A percentile compares a stretch with the other conserved stretches of the same genome.
phyloP scores from a whole-genome alignment of 2,888 invertebrate genomes.

The Oxyscelio sp. region DNA sequence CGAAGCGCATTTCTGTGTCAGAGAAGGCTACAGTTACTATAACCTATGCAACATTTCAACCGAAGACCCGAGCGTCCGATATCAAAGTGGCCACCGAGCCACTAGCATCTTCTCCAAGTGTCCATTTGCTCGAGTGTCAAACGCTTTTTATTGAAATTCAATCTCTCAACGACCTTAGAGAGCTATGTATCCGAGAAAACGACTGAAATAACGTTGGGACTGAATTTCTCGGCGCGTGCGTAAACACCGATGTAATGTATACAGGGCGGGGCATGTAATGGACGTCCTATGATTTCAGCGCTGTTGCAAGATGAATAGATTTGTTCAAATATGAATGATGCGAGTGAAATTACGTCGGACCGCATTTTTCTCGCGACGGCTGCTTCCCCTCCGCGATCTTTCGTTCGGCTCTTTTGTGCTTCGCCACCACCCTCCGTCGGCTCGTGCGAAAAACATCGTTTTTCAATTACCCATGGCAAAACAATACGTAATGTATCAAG shows the following conservation, averaged over 20 bases:
- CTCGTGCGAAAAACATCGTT: slow-evolving; percentile 37
- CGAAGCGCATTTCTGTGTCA: too few species aligned
- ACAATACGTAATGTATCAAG: slow-evolving; percentile 42
- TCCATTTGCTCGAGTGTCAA: slow-evolving; percentile 70
- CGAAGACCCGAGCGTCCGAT: too few species aligned
- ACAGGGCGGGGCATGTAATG: slow-evolving; percentile 74
- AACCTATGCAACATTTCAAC: too few species aligned
- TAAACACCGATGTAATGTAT: slow-evolving; percentile 69
- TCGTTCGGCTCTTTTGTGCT: slow-evolving; percentile 32
- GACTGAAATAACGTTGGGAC: slow-evolving; percentile 55
- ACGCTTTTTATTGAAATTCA: slow-evolving; percentile 74
- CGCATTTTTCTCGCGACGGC: slow-evolving; percentile 15
- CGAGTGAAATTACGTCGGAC: slow-evolving; percentile 26
- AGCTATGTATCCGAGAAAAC: slow-evolving; percentile 60
- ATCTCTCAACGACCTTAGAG: slow-evolving; percentile 53
- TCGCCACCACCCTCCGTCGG: slow-evolving; percentile 25
- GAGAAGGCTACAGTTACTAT: too few species aligned
- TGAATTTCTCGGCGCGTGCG: slow-evolving; percentile 71
- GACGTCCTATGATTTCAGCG: slow-evolving; percentile 66
- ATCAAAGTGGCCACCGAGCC: slow-evolving; percentile 76
- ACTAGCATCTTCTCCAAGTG: slow-evolving; percentile 56
- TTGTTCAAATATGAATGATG: slow-evolving; percentile 38
- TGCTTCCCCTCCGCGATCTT: slow-evolving; percentile 16
- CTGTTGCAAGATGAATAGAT: slow-evolving; percentile 48
- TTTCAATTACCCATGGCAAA: slow-evolving; percentile 52